Percentiles rank a stretch among this genome's conserved stretches.
Conservation (phyloP, 2,888 invertebrate genomes). For the Leptinotarsa rubiginosa region DNA sequence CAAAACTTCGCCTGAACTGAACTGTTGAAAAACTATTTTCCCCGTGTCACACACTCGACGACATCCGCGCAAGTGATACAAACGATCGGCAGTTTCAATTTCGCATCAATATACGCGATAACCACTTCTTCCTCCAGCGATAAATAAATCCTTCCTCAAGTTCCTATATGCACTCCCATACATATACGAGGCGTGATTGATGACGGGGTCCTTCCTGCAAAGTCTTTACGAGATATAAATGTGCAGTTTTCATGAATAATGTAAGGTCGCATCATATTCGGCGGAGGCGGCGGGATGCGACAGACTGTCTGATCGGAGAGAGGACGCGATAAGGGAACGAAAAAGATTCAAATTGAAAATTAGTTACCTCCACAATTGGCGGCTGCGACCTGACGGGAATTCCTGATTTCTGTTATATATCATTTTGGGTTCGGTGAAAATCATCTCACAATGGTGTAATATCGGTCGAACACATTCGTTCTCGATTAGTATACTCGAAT, state of each 20-base stretch:
- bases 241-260: constrained; percentile 67
- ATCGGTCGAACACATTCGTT: background rate
- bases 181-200: constrained; percentile 47
- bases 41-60: background rate
- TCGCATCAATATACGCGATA: constrained; percentile 16
- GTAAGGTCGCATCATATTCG: constrained; percentile 58
- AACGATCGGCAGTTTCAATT: constrained; percentile 20
- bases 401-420: constrained; percentile 47
- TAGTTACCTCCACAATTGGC: constrained; percentile 63
- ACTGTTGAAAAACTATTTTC: background rate
- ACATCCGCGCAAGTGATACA: constrained; percentile 15
- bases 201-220: constrained; percentile 49
- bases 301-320: constrained; percentile 56
- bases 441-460: background rate
- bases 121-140: constrained; percentile 19
- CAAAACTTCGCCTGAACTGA: background rate
- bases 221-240: constrained; percentile 63
- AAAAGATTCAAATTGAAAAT: constrained; percentile 65
- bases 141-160: constrained; percentile 16
- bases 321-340: constrained; percentile 51
- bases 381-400: constrained; percentile 44
- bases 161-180: constrained; percentile 28
- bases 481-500: too few species aligned
- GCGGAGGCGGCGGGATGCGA: constrained; percentile 48
- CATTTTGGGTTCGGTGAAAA: constrained; percentile 26